Evolutionary conservation across 2,888 invertebrate species (phyloP).

Genomic region (Tillus elongatus): DNA sequence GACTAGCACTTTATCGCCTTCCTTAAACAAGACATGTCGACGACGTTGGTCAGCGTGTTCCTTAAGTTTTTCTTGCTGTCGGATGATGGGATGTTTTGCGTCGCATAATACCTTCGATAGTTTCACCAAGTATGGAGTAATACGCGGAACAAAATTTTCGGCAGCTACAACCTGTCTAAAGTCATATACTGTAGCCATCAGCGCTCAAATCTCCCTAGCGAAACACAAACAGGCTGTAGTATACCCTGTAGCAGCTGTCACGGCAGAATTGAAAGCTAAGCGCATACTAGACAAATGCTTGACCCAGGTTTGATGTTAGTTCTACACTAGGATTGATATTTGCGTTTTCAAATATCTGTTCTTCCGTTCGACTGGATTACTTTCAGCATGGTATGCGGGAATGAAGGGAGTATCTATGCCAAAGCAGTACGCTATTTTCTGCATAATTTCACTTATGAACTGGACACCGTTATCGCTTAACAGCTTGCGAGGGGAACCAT

Average conservation of each 20-base stretch:
- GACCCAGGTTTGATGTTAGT: slow-evolving; percentile 30
- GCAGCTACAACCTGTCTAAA: slow-evolving; percentile 21
- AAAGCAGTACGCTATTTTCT: slow-evolving; percentile 23
- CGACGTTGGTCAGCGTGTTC: too few relatives aligned
- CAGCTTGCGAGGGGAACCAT: slow-evolving; percentile 22
- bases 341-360: slow-evolving; percentile 28
- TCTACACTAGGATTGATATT: slow-evolving; percentile 26
- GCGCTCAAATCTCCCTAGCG: slow-evolving; percentile 29
- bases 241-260: slow-evolving; percentile 26
- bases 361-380: slow-evolving; percentile 28
- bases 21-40: too few relatives aligned
- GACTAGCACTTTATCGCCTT: too few relatives aligned
- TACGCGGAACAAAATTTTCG: slow-evolving; percentile 28
- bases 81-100: too few relatives aligned
- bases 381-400: slow-evolving; percentile 29
- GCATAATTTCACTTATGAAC: slow-evolving; percentile 25
- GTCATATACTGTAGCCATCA: slow-evolving; percentile 27
- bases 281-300: slow-evolving; percentile 29
- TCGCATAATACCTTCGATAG: too few relatives aligned
- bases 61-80: too few relatives aligned
- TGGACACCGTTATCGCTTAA: slow-evolving; percentile 27
- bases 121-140: slow-evolving; percentile 30
- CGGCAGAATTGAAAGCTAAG: too few relatives aligned
- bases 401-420: slow-evolving; percentile 23
- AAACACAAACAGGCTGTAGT: slow-evolving; percentile 32